Evolutionary conservation across 2,888 invertebrate genomes (phyloP).

Genomic region (Leptinotarsa rubiginosa): DNA sequence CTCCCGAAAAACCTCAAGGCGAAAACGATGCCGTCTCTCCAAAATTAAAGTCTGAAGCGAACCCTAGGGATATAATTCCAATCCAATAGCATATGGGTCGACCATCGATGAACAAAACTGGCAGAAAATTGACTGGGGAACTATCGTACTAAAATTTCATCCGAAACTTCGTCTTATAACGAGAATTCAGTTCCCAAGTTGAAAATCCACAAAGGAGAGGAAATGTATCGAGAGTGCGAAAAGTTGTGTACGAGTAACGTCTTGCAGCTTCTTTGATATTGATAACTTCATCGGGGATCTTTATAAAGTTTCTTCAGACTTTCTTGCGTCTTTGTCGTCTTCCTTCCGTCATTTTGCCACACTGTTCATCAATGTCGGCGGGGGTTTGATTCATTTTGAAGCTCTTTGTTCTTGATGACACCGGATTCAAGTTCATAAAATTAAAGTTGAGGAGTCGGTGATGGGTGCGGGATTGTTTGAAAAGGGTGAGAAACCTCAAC

Average conservation of each 20-base stretch:
- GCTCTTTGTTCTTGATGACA: not conserved
- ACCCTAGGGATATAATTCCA: conserved; percentile 20
- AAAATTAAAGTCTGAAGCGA: conserved; percentile 26
- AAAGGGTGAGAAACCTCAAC: no score
- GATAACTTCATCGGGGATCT: conserved; percentile 26
- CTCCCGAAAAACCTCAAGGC: not conserved
- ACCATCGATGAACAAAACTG: conserved; percentile 26
- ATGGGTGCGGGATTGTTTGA: no score
- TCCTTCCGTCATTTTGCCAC: not conserved
- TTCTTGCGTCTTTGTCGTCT: conserved; percentile 8
- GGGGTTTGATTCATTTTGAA: not conserved
- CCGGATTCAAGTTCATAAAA: no score
- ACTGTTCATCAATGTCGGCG: not conserved
- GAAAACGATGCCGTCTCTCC: conserved; percentile 13
- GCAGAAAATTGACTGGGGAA: conserved; percentile 31
- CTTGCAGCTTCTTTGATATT: conserved; percentile 36
- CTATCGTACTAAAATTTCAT: conserved; percentile 29
- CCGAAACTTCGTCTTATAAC: conserved; percentile 33
- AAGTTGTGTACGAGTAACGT: conserved; percentile 28
- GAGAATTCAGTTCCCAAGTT: conserved; percentile 35
- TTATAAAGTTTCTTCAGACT: not conserved
- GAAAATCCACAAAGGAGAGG: conserved; percentile 30
- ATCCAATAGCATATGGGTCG: conserved; percentile 22
- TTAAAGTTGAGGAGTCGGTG: no score
- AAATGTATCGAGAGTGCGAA: conserved; percentile 37